Evolutionary conservation across 2,888 invertebrate genomes (phyloP).

Genomic region (Hyppa rectilinea): DNA sequence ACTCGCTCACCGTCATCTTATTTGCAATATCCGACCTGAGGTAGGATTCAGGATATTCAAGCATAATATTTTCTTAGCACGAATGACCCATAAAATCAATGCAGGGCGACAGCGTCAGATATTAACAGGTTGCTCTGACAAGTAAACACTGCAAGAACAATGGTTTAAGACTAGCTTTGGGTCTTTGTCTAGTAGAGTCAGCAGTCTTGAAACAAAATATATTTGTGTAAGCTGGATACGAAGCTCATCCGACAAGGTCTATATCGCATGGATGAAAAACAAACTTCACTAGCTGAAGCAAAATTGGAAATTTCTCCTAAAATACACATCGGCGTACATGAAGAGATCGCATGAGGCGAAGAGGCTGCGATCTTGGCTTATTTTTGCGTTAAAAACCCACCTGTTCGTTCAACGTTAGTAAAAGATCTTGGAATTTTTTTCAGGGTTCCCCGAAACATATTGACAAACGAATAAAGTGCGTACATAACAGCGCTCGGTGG

Average conservation of each 20-base stretch:
- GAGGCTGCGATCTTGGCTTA: neutral
- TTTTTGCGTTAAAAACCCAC: conserved; percentile 14
- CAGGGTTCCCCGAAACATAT: conserved; percentile 33
- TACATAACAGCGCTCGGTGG: conserved; percentile 51
- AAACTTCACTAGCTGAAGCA: conserved; percentile 50
- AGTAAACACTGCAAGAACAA: conserved; percentile 31
- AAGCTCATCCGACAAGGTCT: conserved; percentile 48
- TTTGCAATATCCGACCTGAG: conserved; percentile 58
- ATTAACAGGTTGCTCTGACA: conserved; percentile 15
- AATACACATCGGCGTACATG: conserved; percentile 41
- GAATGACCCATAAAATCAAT: conserved; percentile 27
- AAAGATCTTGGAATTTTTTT: conserved; percentile 12
- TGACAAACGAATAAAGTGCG: conserved; percentile 60
- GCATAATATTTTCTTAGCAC: conserved; percentile 41
- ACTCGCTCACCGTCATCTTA: conserved; percentile 47
- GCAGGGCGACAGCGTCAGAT: conserved; percentile 2
- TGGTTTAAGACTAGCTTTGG: conserved; percentile 3
- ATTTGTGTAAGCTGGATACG: conserved; percentile 46
- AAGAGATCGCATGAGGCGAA: conserved; percentile 22
- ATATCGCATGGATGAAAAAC: conserved; percentile 54
- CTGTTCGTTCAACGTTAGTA: conserved; percentile 15
- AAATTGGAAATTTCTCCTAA: conserved; percentile 59
- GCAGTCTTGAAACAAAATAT: conserved; percentile 30
- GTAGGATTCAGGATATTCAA: conserved; percentile 37
- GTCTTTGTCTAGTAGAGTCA: conserved; percentile 36